Base-by-base conservation (phyloP, 2,797 vertebrate species). In the Odontamblyopus rebecca region DNA sequence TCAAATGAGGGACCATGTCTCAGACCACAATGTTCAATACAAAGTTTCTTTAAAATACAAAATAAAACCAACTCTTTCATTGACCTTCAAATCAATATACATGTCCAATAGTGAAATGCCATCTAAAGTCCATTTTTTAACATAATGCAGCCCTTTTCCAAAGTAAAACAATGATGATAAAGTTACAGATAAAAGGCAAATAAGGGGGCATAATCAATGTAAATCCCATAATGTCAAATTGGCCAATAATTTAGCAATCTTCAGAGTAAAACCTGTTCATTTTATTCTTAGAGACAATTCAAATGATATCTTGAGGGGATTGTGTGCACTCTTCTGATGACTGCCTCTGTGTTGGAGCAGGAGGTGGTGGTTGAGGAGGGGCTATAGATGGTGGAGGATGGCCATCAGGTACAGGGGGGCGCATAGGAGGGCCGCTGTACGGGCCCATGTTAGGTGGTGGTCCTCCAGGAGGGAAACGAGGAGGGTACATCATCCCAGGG, bases 401-500 rank as follows among this genome's bases (percentile, higher is more conserved):
- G 61, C 72, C 50, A 1, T 88, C 82, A 0, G 73, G 73, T 29
- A 70, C 74, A 71, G 71, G 75, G 16, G 56, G 78, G 0, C 74
- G 66, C 73, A 85, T 78, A 5, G 67, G 73, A 5, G 82, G 65
- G 13, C 65, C 74, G 18, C 50, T 63, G 12, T 82, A 89, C 18
- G 74, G 19, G n/a, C 61, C 32, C 68, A 56, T 69, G 68, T 84
- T 86, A 77, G 77, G 75, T 71, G 73, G 74, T 50, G 82, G 77
- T 72, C 89, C 89, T 23, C 82, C 26, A 0, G 83, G 76, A 29
- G 84, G 85, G 68, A 87, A 88, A 23, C 85, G 89, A 78, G 90
- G 82, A 65, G 88, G 89, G 32, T 85, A 77, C 80, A 89, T 88
- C 80, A 88, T 79, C 61, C 89, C 89, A 65, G 85, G 82, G 69